Base-by-base conservation (phyloP, 2,797 vertebrate genomes). In the Eulemur coronatus region DNA sequence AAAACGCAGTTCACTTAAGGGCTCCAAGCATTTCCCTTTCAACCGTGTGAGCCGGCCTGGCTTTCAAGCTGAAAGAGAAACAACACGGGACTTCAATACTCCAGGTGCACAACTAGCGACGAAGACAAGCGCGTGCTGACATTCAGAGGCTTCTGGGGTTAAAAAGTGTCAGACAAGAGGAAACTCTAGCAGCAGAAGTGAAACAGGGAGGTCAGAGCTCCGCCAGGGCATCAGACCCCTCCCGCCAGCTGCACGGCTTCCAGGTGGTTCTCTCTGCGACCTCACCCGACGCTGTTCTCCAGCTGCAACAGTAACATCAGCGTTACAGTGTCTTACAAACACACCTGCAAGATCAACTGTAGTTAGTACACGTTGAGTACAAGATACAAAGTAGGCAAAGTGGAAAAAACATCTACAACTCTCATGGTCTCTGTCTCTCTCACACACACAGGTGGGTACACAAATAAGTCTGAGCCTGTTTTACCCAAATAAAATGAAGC, bases 41-140 rank as follows among this genome's bases (percentile, higher is more conserved):
- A 57, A 10, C 20, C 8, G 3, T 28, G 57, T 26, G 10, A 59
- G 63, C 63, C 33, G 2, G 57, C 9, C 9, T 22, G 5, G 1
- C 22, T n/a, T 80, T 70, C 85, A 24, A 24, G 43, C 2, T 11
- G 38, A 33, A 22, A 48, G 63, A 55, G 61, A 72, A 70, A 75
- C 7, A 4, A 43, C 0, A 1, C 1, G 0, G 6, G 69, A 13
- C 69, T 38, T n/a, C 55, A 4, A 10, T 3, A 6, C 20, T 61
- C 17, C 20, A 4, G 81, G 48, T 5, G 26, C 22, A 26, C 4
- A 17, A 10, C n/a, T 5, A 11, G 46, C 59, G 1, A 3, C 0
- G 20, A 7, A 33, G 65, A 41, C 61, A 5, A 35, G 17, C 24
- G 46, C 3, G 0, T 0, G 2, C 15, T 59, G 13, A 30, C 48